Percentiles rank a stretch among this genome's conserved stretches.
Conservation (phyloP, 2,888 invertebrate genomes). For the Vannuccia rotundouncinata region DNA sequence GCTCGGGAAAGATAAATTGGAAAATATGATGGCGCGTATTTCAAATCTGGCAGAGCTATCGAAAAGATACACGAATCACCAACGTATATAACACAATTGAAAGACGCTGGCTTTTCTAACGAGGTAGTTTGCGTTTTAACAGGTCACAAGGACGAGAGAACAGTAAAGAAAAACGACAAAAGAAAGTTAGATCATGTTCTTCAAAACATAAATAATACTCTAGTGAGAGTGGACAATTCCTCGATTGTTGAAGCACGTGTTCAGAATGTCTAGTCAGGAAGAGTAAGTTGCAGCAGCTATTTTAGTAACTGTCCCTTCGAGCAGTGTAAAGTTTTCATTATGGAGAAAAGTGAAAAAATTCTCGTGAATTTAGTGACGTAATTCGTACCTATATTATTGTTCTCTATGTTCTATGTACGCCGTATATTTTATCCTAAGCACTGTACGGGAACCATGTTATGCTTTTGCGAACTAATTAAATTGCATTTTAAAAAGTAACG, state of each 20-base stretch:
- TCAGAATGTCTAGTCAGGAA: not conserved
- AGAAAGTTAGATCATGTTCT: too few relatives aligned
- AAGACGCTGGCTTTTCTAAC: too few relatives aligned
- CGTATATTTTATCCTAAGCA: slow-evolving; percentile 17
- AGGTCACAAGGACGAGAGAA: too few relatives aligned
- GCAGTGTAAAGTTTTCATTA: not conserved
- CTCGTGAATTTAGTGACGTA: not conserved
- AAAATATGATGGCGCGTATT: too few relatives aligned
- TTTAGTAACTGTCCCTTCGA: not conserved
- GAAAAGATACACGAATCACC: too few relatives aligned
- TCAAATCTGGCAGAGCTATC: too few relatives aligned
- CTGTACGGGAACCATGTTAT: slow-evolving; percentile 21
- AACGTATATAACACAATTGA: too few relatives aligned
- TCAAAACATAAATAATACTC: too few relatives aligned
- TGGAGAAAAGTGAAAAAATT: not conserved
- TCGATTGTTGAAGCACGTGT: not conserved
- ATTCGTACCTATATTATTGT: slow-evolving; percentile 26
- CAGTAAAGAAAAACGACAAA: too few relatives aligned
- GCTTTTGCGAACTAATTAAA: slow-evolving; percentile 26
- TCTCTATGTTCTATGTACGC: slow-evolving; percentile 26
- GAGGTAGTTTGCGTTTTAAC: too few relatives aligned
- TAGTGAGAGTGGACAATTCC: too few relatives aligned
- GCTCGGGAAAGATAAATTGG: too few relatives aligned
- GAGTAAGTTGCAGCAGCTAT: not conserved
- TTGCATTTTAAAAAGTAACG: slow-evolving; percentile 26